Evolutionary conservation across 2,113 vertebrate genomes (phyloP).

Genomic region (Pedetes capensis): DNA sequence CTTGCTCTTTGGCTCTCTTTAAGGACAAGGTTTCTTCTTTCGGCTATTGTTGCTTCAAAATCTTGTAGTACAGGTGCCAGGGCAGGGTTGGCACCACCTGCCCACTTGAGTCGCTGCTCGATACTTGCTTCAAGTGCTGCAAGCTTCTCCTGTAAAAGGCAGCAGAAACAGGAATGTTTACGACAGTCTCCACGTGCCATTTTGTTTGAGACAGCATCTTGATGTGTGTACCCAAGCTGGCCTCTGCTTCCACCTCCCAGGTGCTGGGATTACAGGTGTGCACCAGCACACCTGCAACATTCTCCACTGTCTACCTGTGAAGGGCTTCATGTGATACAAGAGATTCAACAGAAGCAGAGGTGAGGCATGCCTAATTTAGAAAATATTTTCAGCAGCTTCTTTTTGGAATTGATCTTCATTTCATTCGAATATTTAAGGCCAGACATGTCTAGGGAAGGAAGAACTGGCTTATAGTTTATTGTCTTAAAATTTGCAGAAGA

Average conservation of each 20-base stretch:
- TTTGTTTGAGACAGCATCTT: no score
- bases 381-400: background rate
- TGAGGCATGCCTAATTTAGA: background rate
- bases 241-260: no score
- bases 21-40: conserved; percentile 92
- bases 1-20: conserved; percentile 95
- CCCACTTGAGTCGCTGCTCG: conserved; percentile 98
- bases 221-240: no score
- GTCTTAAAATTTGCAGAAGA: conserved; percentile 7
- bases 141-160: conserved; percentile 90
- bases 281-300: no score
- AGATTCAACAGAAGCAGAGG: background rate
- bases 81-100: conserved; percentile 96
- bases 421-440: background rate
- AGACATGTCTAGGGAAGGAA: background rate
- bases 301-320: background rate
- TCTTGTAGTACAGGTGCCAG: conserved; percentile 96
- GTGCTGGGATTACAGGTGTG: no score
- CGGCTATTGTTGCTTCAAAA: conserved; percentile 96
- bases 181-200: background rate
- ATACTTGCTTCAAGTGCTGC: conserved; percentile 96
- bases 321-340: background rate
- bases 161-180: background rate
- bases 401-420: background rate
- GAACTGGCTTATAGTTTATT: background rate